Evolutionary conservation across 2,113 vertebrate species (phyloP), one percentile per base, ranked within the genome.

Genomic region (Grallaria varia): DNA sequence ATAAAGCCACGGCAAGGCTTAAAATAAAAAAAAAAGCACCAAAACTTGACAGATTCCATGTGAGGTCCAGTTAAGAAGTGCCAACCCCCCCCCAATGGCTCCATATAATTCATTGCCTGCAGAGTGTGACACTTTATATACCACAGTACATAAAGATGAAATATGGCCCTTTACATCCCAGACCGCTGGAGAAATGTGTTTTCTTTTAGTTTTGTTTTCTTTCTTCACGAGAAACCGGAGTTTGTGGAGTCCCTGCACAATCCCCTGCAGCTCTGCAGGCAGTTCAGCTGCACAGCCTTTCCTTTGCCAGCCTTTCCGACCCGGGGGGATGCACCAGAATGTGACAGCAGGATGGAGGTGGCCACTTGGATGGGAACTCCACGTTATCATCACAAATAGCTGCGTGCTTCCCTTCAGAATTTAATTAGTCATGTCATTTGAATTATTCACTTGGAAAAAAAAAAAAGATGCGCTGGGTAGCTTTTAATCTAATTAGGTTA

Each of bases 401-500:
- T 63, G 23, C 87, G 55, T 93, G 47, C 25, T 55, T 96, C 93
- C 89, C 95, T 21, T 16, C 58, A 93, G 92, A 93, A 84, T 82
- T 87, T 73, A 95, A 95, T 90, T 91, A 90, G 93, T 93, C 35
- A 96, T 96, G 97, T 93, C 72, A 63, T 55, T 87, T 95, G 67
- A 97, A 96, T 96, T 96, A 97, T 96, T 96, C 96, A 97, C 90
- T 82, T 88, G 95, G 91, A 97, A 82, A 47, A 92, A 93, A 95
- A 97, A 82, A 47, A 92, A 93, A 95, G 75, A 74, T 94, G 62
- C 33, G 50, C 86, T 85, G 81, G 79, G 44, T 85, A 94, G 90
- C 81, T 97, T 95, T 97, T 96, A 97, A 94, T 93, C 74, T 97
- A 97, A 98, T 97, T 91, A 95, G 67, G 64, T 90, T 95, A 93